These are phyloP conservation scores for Tetramorium bicarinatum DNA, from an alignment of 2,888 invertebrate genomes.

Conservation along the genomic window DNA sequence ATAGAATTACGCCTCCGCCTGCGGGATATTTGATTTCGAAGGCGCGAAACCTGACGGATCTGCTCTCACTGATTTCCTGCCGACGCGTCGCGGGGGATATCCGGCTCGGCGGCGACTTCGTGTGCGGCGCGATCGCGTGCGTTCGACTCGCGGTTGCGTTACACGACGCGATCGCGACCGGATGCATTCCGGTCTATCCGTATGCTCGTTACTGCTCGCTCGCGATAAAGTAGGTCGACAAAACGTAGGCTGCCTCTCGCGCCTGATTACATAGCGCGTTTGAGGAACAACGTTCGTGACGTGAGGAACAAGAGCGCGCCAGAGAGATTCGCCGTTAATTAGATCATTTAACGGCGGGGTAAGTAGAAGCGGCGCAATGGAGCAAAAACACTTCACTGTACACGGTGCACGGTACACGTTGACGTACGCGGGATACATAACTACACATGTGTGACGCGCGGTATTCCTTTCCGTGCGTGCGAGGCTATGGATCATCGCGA, in stretches of 20 bases:
- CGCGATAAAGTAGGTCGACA: conserved; percentile 53
- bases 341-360: conserved; percentile 69
- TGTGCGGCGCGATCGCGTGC: conserved; percentile 23
- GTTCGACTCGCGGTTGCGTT: conserved; percentile 14
- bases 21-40: conserved; percentile 54
- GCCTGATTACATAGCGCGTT: conserved; percentile 16
- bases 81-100: conserved; percentile 4
- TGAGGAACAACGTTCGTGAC: conserved; percentile 46
- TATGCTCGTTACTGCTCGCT: conserved; percentile 60
- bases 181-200: conserved; percentile 36
- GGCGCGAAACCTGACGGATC: conserved; percentile 24
- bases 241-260: conserved; percentile 49
- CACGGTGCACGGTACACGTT: not conserved
- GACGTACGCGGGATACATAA: not conserved
- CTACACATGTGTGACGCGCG: not conserved
- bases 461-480: not conserved
- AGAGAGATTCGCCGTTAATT: conserved; percentile 62
- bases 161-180: conserved; percentile 6
- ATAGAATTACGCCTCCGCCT: conserved; percentile 48
- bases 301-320: conserved; percentile 33
- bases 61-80: conserved; percentile 23
- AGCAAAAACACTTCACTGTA: conserved; percentile 26
- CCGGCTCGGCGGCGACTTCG: not conserved
- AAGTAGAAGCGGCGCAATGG: conserved; percentile 45
- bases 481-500: not conserved